Percentiles rank a stretch among this genome's conserved stretches.
These are phyloP conservation scores for Drosophila borborema DNA, from an alignment of 2,888 invertebrate genomes.

Conservation along the genomic window DNA sequence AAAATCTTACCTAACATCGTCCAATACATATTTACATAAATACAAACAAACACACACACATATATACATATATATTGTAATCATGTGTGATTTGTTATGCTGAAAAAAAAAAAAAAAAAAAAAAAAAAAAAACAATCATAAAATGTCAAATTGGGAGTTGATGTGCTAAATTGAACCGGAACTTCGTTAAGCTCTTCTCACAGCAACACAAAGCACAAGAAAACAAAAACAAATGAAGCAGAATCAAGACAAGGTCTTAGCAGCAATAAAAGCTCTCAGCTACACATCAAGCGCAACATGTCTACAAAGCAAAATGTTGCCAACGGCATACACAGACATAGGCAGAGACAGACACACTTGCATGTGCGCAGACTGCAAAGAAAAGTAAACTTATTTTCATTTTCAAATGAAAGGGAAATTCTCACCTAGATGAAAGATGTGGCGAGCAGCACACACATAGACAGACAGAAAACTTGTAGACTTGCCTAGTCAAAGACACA, in stretches of 20 bases:
- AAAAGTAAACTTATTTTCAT: constrained; percentile 82
- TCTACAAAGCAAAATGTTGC: constrained; percentile 32
- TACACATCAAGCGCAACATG: constrained; percentile 18
- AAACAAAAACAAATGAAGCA: not conserved
- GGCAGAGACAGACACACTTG: constrained; percentile 9
- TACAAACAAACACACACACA: constrained; percentile 6
- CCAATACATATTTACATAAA: constrained; percentile 41
- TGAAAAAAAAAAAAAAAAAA: constrained; percentile 3
- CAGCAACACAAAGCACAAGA: not conserved
- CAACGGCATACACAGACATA: constrained; percentile 11
- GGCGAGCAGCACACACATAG: constrained; percentile 16
- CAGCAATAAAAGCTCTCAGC: constrained; percentile 14
- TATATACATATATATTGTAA: constrained; percentile 29
- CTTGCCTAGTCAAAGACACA: constrained; percentile 8
- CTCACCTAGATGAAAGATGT: constrained; percentile 75
- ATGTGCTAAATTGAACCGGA: constrained; percentile 56
- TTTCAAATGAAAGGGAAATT: constrained; percentile 84
- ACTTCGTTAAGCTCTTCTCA: constrained; percentile 21
- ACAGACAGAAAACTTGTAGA: constrained; percentile 4
- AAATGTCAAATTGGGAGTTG: constrained; percentile 52
- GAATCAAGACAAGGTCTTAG: constrained; percentile 34
- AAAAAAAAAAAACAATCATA: constrained; percentile 20
- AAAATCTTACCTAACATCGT: constrained; percentile 57
- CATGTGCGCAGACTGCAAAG: constrained; percentile 50
- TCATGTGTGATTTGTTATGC: constrained; percentile 37